Evolutionary conservation across 1,140 invertebrate species (phyloP).

Genomic region (Parasteatoda tepidariorum): DNA sequence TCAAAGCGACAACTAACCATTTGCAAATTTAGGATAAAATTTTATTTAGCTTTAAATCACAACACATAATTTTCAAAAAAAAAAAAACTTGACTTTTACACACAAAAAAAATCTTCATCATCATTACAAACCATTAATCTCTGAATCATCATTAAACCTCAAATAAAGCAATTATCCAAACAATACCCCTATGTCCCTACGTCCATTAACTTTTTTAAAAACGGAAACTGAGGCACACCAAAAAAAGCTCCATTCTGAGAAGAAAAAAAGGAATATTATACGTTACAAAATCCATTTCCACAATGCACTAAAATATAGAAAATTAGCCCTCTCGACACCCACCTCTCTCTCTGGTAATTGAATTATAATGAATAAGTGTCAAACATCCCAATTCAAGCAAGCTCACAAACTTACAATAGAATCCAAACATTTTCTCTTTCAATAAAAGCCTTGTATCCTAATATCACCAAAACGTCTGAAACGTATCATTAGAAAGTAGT

Average conservation of each 20-base stretch:
- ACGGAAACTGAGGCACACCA: not conserved
- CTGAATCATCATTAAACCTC: not conserved
- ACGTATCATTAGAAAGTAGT: slow-evolving; percentile 43
- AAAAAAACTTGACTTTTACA: not conserved
- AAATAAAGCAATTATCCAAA: not conserved
- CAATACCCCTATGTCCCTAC: not conserved
- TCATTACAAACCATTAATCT: not conserved
- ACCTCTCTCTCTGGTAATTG: slow-evolving; percentile 19
- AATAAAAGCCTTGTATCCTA: slow-evolving; percentile 17
- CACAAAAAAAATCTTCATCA: not conserved
- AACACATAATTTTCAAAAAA: not conserved
- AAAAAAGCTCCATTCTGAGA: not conserved
- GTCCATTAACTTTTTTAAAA: not conserved
- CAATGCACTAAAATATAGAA: not conserved
- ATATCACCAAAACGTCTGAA: not conserved
- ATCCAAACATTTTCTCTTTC: slow-evolving; percentile 5
- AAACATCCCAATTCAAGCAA: slow-evolving; percentile 5
- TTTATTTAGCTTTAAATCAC: not conserved
- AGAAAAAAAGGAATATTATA: not conserved
- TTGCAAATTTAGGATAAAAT: too few species aligned
- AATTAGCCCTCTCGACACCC: not conserved
- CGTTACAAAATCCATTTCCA: not conserved
- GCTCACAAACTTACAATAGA: slow-evolving; percentile 2
- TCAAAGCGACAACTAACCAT: too few species aligned
- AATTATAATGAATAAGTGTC: slow-evolving; percentile 43